These are phyloP conservation scores for Cephus nigrinus DNA, from an alignment of 2,888 invertebrate genomes.

Conservation along the genomic window DNA sequence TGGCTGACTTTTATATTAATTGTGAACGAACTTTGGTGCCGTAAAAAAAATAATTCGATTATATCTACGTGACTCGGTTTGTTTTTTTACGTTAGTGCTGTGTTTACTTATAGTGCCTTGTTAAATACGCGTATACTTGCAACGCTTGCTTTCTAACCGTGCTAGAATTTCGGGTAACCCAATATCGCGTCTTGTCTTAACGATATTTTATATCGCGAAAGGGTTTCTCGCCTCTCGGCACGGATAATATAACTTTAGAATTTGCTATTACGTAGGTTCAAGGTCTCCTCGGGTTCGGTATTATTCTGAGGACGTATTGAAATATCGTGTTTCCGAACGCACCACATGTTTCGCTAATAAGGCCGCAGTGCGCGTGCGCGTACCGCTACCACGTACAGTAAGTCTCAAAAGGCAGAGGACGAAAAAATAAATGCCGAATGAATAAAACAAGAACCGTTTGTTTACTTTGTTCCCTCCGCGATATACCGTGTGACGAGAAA, in stretches of 20 bases:
- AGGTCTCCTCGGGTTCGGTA: not conserved
- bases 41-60: not conserved
- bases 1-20: not conserved
- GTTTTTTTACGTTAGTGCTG: not conserved
- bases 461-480: not conserved
- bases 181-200: not conserved
- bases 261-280: not conserved
- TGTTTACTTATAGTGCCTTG: too few species aligned
- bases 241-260: not conserved
- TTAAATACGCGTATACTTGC: not conserved
- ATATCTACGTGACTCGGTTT: not conserved
- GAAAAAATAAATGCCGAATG: not conserved
- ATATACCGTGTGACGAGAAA: not conserved
- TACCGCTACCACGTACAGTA: not conserved
- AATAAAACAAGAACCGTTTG: not conserved
- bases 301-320: constrained; percentile 2
- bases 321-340: not conserved
- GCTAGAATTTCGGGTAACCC: not conserved
- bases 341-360: not conserved
- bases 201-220: not conserved
- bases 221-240: not conserved
- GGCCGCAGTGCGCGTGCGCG: not conserved
- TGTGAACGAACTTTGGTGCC: not conserved
- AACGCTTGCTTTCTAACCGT: not conserved
- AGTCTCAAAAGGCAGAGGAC: not conserved